Evolutionary conservation across 2,888 invertebrate species (phyloP).

Genomic region (Eupithecia centaureata): DNA sequence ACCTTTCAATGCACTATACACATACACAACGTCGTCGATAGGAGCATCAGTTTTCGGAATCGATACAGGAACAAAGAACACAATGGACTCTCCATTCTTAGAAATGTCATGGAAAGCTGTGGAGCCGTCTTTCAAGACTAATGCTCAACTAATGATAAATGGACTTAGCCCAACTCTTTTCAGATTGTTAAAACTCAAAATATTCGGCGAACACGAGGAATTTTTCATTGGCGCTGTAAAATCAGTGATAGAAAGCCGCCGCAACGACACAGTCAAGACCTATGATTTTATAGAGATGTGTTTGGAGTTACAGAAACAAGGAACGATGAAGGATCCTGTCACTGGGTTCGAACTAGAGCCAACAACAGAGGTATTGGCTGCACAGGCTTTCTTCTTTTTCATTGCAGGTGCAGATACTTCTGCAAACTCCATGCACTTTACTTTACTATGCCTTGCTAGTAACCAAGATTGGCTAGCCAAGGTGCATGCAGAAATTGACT

Average conservation of each 20-base stretch:
- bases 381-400: constrained; percentile 77
- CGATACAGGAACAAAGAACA: constrained; percentile 59
- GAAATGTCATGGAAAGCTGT: constrained; percentile 59
- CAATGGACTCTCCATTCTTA: constrained; percentile 67
- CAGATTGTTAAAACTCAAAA: constrained; percentile 53
- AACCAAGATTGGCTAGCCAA: constrained; percentile 62
- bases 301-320: constrained; percentile 62
- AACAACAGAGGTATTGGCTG: constrained; percentile 65
- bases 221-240: constrained; percentile 65
- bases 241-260: constrained; percentile 56
- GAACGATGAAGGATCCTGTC: constrained; percentile 54
- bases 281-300: constrained; percentile 68
- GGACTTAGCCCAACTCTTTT: constrained; percentile 54
- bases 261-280: constrained; percentile 43
- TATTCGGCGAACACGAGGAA: constrained; percentile 61
- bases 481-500: constrained; percentile 69
- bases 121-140: constrained; percentile 46
- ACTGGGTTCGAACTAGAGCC: constrained; percentile 60
- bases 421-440: constrained; percentile 67
- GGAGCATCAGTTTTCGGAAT: constrained; percentile 74
- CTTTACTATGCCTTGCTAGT: constrained; percentile 63
- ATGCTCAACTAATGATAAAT: constrained; percentile 47
- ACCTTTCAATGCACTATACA: constrained; percentile 59
- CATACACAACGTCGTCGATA: constrained; percentile 64
- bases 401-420: constrained; percentile 75